Conservation (phyloP, 2,888 invertebrate genomes). For the Plagiodera versicolora region DNA sequence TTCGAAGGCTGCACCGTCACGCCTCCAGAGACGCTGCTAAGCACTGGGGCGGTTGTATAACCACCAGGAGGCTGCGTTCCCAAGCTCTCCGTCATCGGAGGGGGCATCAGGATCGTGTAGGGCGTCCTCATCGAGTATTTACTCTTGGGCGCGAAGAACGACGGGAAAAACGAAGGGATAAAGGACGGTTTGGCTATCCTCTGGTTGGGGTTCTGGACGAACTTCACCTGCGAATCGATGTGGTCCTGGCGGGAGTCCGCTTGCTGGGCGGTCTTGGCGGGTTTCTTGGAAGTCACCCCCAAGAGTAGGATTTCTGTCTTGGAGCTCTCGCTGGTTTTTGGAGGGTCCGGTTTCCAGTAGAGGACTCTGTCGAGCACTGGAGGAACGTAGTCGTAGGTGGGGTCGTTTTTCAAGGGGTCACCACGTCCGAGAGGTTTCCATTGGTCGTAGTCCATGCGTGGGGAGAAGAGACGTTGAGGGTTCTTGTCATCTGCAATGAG, state of each 20-base stretch:
- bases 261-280: conserved; percentile 55
- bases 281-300: conserved; percentile 70
- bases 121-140: conserved; percentile 50
- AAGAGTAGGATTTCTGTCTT: conserved; percentile 71
- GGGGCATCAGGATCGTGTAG: conserved; percentile 70
- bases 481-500: conserved; percentile 20
- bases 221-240: conserved; percentile 56
- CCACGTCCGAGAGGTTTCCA: conserved; percentile 84
- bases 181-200: conserved; percentile 48
- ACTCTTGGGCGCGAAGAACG: conserved; percentile 43
- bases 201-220: conserved; percentile 50
- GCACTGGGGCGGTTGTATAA: conserved; percentile 19
- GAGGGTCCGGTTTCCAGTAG: conserved; percentile 72
- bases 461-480: conserved; percentile 61
- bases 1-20: conserved; percentile 66
- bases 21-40: conserved; percentile 40
- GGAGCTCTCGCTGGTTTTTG: conserved; percentile 54
- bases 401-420: conserved; percentile 80
- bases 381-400: conserved; percentile 83
- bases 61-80: conserved; percentile 17
- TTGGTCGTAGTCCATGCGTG: conserved; percentile 80
- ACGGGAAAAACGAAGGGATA: conserved; percentile 50
- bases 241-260: conserved; percentile 51
- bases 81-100: conserved; percentile 56
- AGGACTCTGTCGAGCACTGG: conserved; percentile 77